Percentiles rank a stretch among this genome's conserved stretches.
Conservation (phyloP, 2,888 invertebrate species). For the Lochmaea capreae region DNA sequence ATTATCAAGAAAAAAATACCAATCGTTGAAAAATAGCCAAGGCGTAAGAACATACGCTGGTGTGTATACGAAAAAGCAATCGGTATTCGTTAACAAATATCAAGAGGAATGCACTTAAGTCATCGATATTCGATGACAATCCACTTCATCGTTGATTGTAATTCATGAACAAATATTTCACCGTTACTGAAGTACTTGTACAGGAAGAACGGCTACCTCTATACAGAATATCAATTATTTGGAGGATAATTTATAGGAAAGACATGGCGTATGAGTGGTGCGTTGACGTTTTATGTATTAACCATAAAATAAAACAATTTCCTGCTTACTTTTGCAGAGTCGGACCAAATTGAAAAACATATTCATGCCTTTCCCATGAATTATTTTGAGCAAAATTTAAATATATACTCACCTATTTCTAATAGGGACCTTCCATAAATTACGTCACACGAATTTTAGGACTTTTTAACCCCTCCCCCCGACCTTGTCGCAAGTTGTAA, state of each 20-base stretch:
- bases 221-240: constrained; percentile 42
- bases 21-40: no score
- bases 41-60: not conserved
- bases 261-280: constrained; percentile 31
- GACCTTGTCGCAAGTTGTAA: no score
- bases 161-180: constrained; percentile 37
- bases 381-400: no score
- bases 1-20: no score
- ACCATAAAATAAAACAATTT: constrained; percentile 39
- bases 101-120: constrained; percentile 19
- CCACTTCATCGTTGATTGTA: constrained; percentile 32
- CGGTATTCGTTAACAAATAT: constrained; percentile 19
- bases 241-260: constrained; percentile 31
- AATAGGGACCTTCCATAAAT: no score
- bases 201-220: constrained; percentile 38
- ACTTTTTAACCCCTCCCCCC: no score
- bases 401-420: no score
- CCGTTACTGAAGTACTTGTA: constrained; percentile 39
- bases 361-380: not conserved
- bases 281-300: constrained; percentile 37
- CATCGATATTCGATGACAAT: constrained; percentile 37
- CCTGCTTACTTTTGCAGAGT: constrained; percentile 23
- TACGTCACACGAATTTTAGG: no score
- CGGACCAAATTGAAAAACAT: constrained; percentile 6
- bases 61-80: not conserved